phyloP scores from a whole-genome alignment of 2,888 invertebrate species.

The Morpho achilles region DNA sequence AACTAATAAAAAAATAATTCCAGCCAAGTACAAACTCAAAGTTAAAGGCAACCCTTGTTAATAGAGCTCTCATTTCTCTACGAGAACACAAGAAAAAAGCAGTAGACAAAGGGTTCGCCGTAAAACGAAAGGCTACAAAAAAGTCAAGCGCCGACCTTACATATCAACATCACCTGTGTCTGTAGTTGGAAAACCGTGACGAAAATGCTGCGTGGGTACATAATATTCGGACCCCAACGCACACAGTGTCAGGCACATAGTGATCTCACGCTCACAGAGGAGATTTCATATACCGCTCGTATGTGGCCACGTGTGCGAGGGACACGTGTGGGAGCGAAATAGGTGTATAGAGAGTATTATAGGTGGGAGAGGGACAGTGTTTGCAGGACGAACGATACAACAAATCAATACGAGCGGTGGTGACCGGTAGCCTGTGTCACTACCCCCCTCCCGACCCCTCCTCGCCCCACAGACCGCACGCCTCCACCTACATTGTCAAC shows the following conservation, averaged over 20 bases:
- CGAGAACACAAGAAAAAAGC: constrained; percentile 29
- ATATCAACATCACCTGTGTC: constrained; percentile 34
- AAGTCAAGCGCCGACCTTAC: constrained; percentile 33
- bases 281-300: constrained; percentile 48
- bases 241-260: constrained; percentile 54
- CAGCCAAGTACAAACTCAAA: constrained; percentile 17
- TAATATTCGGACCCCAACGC: constrained; percentile 71
- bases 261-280: constrained; percentile 32
- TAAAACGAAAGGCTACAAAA: constrained; percentile 35
- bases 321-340: constrained; percentile 53
- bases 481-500: constrained; percentile 75
- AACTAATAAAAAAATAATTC: no score
- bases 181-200: constrained; percentile 50
- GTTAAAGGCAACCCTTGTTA: constrained; percentile 23
- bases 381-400: constrained; percentile 80
- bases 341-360: constrained; percentile 32
- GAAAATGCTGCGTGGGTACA: constrained; percentile 65
- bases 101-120: constrained; percentile 33
- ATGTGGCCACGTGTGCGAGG: constrained; percentile 66
- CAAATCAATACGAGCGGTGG: constrained; percentile 80
- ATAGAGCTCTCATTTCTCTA: constrained; percentile 31
- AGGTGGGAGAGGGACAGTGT: constrained; percentile 62
- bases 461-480: constrained; percentile 63
- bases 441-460: constrained; percentile 41
- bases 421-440: constrained; percentile 81